These are phyloP conservation scores for Terebella lapidaria DNA, from an alignment of 2,888 invertebrate species.

Conservation along the genomic window DNA sequence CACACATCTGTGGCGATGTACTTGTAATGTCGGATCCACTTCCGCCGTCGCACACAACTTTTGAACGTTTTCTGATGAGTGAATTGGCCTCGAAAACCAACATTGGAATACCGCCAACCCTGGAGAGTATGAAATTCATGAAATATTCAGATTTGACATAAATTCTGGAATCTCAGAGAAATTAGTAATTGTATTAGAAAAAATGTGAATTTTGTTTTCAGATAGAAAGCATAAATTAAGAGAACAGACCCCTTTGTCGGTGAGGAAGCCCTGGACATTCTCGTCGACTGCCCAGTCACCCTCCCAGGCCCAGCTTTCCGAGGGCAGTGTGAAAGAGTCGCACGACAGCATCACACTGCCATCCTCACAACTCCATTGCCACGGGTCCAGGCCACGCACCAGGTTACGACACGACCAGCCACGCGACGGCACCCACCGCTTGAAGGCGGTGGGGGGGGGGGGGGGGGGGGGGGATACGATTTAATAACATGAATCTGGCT, in stretches of 20 bases:
- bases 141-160: neutral
- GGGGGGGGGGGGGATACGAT: no score
- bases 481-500: no score
- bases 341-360: constrained; percentile 74
- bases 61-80: constrained; percentile 75
- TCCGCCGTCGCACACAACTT: constrained; percentile 80
- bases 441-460: no score
- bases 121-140: constrained; percentile 28
- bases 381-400: constrained; percentile 76
- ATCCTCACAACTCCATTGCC: constrained; percentile 78
- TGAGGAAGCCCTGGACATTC: constrained; percentile 65
- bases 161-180: no score
- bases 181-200: no score
- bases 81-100: constrained; percentile 83
- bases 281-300: constrained; percentile 73
- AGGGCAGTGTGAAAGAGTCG: constrained; percentile 78
- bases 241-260: constrained; percentile 74
- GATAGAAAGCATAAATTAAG: no score
- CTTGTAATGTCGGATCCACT: constrained; percentile 82
- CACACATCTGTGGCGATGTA: constrained; percentile 87
- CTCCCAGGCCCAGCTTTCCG: constrained; percentile 96
- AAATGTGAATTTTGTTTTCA: no score
- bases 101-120: constrained; percentile 81
- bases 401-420: constrained; percentile 68
- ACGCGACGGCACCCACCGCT: constrained; percentile 84